Percentiles rank a stretch among this genome's conserved stretches.
These are phyloP conservation scores for Bombus pascuorum DNA, from an alignment of 1,140 invertebrate genomes.

Conservation along the genomic window DNA sequence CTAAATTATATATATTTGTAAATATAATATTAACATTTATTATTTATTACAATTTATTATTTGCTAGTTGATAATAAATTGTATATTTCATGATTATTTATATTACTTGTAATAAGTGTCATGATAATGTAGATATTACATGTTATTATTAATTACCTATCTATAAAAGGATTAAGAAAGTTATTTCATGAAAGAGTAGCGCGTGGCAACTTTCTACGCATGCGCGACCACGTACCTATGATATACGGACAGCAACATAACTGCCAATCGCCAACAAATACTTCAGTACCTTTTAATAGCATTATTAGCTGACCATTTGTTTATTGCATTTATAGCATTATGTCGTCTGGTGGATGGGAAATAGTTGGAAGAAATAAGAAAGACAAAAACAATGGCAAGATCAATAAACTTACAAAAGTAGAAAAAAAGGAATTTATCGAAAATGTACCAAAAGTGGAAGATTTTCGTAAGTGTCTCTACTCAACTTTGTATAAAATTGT, in stretches of 20 bases:
- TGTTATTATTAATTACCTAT: background rate
- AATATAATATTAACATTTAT: too few relatives aligned
- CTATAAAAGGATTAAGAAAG: background rate
- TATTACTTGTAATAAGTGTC: background rate
- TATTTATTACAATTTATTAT: too few relatives aligned
- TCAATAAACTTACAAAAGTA: slow-evolving; percentile 83
- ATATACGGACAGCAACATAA: slow-evolving; percentile 56
- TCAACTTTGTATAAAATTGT: slow-evolving; percentile 23
- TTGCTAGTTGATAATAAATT: background rate
- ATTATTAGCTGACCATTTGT: slow-evolving; percentile 32
- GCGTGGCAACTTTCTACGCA: slow-evolving; percentile 72
- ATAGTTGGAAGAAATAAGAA: slow-evolving; percentile 89
- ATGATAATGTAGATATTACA: background rate
- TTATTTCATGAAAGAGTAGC: slow-evolving; percentile 3
- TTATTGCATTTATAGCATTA: slow-evolving; percentile 65
- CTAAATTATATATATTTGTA: too few relatives aligned
- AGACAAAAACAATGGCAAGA: slow-evolving; percentile 83
- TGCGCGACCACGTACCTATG: slow-evolving; percentile 75
- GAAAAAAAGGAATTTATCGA: slow-evolving; percentile 85
- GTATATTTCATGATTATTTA: background rate
- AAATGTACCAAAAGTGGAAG: slow-evolving; percentile 85
- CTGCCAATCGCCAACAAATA: slow-evolving; percentile 44
- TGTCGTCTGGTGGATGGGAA: slow-evolving; percentile 89
- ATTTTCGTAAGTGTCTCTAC: slow-evolving; percentile 83
- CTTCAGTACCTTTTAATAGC: slow-evolving; percentile 53